Evolutionary conservation across 2,113 vertebrate genomes (phyloP).

Genomic region (Peromyscus maniculatus): DNA sequence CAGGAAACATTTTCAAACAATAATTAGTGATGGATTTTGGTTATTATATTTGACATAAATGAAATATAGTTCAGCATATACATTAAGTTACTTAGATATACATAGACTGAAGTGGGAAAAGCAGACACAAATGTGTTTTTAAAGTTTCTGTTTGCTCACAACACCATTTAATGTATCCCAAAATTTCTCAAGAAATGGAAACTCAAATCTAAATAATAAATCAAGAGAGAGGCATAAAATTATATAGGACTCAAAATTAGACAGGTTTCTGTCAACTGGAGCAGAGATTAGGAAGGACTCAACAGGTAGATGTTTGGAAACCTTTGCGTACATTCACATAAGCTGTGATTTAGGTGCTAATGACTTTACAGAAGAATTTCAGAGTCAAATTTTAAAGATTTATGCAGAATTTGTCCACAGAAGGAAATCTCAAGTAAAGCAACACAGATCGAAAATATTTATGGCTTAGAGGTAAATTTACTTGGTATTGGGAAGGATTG

Average conservation of each 20-base stretch:
- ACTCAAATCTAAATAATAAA: constrained; percentile 36
- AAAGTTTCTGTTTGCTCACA: not conserved
- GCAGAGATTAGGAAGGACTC: not conserved
- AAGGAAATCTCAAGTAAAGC: constrained; percentile 65
- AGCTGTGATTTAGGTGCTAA: not conserved
- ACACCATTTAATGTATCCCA: not conserved
- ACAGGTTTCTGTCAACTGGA: not conserved
- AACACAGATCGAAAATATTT: not conserved
- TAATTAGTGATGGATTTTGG: not conserved
- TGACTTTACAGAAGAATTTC: not conserved
- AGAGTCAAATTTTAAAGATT: not conserved
- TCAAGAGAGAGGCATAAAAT: not conserved
- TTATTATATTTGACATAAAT: constrained; percentile 31
- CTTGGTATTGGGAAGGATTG: not conserved
- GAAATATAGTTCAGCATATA: not conserved
- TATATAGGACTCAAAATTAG: not conserved
- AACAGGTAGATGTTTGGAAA: not conserved
- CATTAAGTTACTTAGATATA: not conserved
- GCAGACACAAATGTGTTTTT: not conserved
- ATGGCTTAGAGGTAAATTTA: not conserved
- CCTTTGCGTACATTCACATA: not conserved
- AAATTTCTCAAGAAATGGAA: constrained; percentile 41
- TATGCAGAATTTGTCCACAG: constrained; percentile 4
- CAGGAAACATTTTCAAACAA: not conserved
- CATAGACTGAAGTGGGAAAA: not conserved